Evolutionary conservation across 2,888 invertebrate species (phyloP), one percentile per base, ranked within the genome.

Genomic region (Apotomis capreana): DNA sequence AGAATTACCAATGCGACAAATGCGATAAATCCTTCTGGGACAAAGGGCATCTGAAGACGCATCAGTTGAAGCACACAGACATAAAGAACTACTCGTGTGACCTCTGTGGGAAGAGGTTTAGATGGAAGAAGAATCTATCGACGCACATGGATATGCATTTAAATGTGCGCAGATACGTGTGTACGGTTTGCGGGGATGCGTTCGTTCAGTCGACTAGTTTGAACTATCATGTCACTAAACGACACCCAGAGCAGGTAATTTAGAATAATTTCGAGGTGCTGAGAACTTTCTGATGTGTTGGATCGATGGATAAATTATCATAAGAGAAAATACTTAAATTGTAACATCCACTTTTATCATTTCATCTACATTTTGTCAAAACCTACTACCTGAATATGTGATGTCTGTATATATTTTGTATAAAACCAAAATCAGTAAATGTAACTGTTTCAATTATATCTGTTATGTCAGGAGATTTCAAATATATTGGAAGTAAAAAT

Each of bases 211-310:
- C n/a, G 4, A 69, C 60, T 36, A 55, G 61, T 46, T 13, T 61
- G 60, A 67, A 69, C 52, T 70, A 46, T 0, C 85, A 84, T 58
- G 78, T 84, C 9, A 79, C 26, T 12, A 74, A 70, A 15, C 52
- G 44, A 6, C 68, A 69, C 37, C 55, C 68, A 26, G 55, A 54
- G 4, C 37, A 44, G 55, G 37, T 40, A 12, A 8, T 8, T n/a
- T 63, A 49, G 37, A 40, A 40, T 40, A 3, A 40, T 40, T 40
- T 40, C 0, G 13, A 3, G 26, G 10, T 40, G 37, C 0, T 37
- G 5, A 5, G 13, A 59, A 13, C n/a, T 37, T n/a, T 62, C n/a
- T 49, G 4, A 37, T 13, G 37, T n/a, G 59, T 40, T 40, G n/a
- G 4, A 40, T 4, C n/a, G 5, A 13, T 5, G 54, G 13, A 3